Conservation (phyloP, 37 sponge, comb jelly and placozoan species). For the Crambe crambe region DNA sequence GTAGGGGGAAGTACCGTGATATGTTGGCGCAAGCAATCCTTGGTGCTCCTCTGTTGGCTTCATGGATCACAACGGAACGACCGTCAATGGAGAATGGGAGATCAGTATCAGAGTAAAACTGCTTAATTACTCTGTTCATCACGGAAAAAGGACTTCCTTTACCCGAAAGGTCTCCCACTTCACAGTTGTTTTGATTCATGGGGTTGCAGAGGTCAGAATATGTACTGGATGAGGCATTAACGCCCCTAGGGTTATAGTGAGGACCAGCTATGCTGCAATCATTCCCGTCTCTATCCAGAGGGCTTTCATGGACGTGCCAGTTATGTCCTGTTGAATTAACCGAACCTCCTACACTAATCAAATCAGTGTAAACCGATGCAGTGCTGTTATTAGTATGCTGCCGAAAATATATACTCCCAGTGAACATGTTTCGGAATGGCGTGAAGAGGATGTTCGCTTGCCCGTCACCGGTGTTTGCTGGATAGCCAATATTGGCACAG, state of each 20-base stretch:
- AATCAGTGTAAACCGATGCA: conserved; percentile 39
- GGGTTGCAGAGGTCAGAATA: conserved; percentile 21
- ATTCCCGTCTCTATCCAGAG: conserved; percentile 14
- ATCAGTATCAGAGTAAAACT: conserved; percentile 55
- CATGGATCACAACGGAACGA: conserved; percentile 68
- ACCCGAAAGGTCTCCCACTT: conserved; percentile 68
- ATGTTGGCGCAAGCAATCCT: conserved; percentile 66
- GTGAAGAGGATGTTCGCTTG: conserved; percentile 11
- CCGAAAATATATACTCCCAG: conserved; percentile 58
- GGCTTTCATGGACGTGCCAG: conserved; percentile 60
- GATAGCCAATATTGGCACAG: conserved; percentile 78
- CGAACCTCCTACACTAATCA: background rate
- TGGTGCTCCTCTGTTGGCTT: conserved; percentile 14
- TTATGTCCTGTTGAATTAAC: conserved; percentile 41
- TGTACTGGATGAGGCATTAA: background rate
- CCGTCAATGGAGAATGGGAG: conserved; percentile 39
- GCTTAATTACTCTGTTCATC: background rate
- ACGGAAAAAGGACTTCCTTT: conserved; percentile 50
- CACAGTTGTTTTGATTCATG: conserved; percentile 42
- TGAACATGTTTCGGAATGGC: conserved; percentile 45
- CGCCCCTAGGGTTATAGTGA: conserved; percentile 50
- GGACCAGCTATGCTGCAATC: conserved; percentile 24
- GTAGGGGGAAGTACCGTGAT: conserved; percentile 2
- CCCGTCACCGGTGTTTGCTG: background rate
- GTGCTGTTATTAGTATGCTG: conserved; percentile 11